Evolutionary conservation across 2,113 vertebrate genomes (phyloP).

Genomic region (Pycnonotus jocosus): DNA sequence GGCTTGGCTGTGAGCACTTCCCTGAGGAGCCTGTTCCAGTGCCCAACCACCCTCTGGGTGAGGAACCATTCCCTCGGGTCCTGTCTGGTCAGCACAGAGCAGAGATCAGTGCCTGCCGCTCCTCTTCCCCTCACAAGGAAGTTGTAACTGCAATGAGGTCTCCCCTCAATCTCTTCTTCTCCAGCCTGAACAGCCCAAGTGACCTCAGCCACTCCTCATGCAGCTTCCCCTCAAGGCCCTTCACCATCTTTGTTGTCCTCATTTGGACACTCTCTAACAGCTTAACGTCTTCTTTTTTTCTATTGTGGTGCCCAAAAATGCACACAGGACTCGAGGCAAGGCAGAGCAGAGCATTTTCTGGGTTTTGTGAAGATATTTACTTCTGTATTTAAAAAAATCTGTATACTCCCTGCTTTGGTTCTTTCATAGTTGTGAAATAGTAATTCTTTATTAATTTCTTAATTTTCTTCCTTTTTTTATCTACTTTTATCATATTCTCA

Average conservation of each 20-base stretch:
- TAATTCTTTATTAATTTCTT: neutral
- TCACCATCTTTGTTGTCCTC: neutral
- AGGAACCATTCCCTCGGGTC: fast-evolving
- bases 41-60: fast-evolving
- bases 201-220: neutral
- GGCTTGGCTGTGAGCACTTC: neutral
- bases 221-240: fast-evolving
- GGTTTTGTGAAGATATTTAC: neutral
- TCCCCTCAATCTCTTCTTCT: neutral
- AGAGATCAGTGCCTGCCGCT: neutral
- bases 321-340: neutral
- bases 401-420: neutral
- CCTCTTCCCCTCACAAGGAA: fast-evolving
- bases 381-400: neutral
- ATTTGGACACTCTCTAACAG: neutral
- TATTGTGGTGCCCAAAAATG: neutral
- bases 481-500: neutral
- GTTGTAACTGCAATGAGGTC: fast-evolving
- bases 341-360: neutral
- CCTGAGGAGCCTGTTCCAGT: neutral
- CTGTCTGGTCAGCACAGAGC: neutral
- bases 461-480: neutral
- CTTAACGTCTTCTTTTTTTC: neutral
- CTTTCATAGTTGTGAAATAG: neutral
- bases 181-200: neutral